Percentiles rank a stretch among this genome's conserved stretches.
Evolutionary conservation across 2,797 vertebrate species (phyloP).

Genomic region (Phaenicophaeus curvirostris): DNA sequence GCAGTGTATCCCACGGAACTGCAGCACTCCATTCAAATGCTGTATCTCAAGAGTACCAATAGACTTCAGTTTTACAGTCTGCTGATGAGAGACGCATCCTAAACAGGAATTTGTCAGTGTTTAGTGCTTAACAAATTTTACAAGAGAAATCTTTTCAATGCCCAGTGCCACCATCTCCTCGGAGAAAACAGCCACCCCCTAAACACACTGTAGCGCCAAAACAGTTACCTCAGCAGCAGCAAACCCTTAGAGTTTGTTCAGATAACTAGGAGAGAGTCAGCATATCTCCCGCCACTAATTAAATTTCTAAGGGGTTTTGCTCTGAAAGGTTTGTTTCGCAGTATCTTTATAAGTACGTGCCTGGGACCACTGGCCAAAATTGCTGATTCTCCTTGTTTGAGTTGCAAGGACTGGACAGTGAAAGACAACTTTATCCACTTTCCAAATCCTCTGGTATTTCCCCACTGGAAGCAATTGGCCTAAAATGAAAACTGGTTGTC

Average conservation of each 20-base stretch:
- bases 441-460: not conserved
- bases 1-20: not conserved
- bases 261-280: not conserved
- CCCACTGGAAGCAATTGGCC: not conserved
- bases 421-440: not conserved
- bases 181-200: not conserved
- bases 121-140: not conserved
- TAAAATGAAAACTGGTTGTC: not conserved
- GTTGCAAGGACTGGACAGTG: not conserved
- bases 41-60: not conserved
- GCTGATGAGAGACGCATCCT: not conserved
- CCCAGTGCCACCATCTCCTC: not conserved
- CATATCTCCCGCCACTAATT: not conserved
- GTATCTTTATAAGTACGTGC: fast-evolving
- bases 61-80: not conserved
- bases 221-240: not conserved
- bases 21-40: not conserved
- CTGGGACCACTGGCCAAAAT: not conserved
- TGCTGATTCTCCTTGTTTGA: not conserved
- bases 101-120: not conserved
- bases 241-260: not conserved
- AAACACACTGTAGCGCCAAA: fast-evolving
- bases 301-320: not conserved
- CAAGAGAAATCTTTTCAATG: not conserved
- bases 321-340: not conserved